These are phyloP conservation scores for Tenthredo livida DNA, from an alignment of 2,888 invertebrate species.

Conservation along the genomic window DNA sequence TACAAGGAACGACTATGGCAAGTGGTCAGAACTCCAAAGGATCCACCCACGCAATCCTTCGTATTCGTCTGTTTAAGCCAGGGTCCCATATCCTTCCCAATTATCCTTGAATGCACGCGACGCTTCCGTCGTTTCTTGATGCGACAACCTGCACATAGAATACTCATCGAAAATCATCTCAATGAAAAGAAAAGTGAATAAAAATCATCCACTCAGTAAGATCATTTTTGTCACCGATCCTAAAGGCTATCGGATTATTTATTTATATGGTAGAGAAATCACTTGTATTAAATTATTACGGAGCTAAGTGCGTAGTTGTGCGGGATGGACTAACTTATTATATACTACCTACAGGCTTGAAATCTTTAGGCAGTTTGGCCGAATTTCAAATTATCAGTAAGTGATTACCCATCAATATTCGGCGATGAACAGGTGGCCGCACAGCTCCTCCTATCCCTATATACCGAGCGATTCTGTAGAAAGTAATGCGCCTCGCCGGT, in stretches of 20 bases:
- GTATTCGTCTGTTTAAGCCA: too few relatives aligned
- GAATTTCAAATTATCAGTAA: not conserved
- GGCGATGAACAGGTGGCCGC: not conserved
- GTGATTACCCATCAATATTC: conserved; percentile 27
- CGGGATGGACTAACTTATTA: not conserved
- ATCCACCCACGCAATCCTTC: too few relatives aligned
- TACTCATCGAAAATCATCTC: too few relatives aligned
- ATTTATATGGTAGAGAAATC: not conserved
- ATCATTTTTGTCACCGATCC: not conserved
- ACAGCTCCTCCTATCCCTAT: not conserved
- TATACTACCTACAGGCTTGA: not conserved
- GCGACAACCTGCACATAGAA: too few relatives aligned
- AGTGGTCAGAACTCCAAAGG: too few relatives aligned
- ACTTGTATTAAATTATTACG: not conserved
- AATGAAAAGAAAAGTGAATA: too few relatives aligned
- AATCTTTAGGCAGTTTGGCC: conserved; percentile 2
- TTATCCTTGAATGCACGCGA: too few relatives aligned
- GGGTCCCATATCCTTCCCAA: too few relatives aligned
- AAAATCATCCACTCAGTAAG: not conserved
- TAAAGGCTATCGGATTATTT: not conserved
- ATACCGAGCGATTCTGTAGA: too few relatives aligned
- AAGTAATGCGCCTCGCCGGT: too few relatives aligned
- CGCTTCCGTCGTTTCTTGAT: too few relatives aligned
- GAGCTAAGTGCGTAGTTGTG: not conserved
- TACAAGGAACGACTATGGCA: too few relatives aligned